Conservation (phyloP, 2,888 invertebrate genomes). For the Dicyrtomina minuta region DNA sequence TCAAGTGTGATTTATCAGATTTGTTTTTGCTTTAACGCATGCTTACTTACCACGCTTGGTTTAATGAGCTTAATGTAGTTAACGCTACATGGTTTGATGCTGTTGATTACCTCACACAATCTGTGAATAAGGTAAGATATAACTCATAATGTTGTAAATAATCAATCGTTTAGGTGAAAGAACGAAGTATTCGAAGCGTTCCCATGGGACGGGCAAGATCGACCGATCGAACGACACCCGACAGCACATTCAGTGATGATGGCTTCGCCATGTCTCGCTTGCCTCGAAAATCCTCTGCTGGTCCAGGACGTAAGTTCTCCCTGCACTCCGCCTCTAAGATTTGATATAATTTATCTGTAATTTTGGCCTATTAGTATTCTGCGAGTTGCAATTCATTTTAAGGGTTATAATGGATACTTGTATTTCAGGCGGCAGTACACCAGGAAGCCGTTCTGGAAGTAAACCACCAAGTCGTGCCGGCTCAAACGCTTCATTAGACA, state of each 20-base stretch:
- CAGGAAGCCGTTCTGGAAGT: constrained; percentile 81
- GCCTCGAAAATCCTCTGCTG: constrained; percentile 49
- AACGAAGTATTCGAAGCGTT: constrained; percentile 85
- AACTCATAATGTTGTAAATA: not conserved
- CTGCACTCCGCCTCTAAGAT: not conserved
- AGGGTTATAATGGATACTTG: too few species aligned
- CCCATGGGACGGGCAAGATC: constrained; percentile 73
- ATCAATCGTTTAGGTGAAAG: constrained; percentile 71
- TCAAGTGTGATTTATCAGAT: too few species aligned
- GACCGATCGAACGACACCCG: constrained; percentile 73
- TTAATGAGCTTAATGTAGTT: too few species aligned
- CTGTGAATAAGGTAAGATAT: too few species aligned
- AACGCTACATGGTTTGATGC: too few species aligned
- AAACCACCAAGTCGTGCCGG: constrained; percentile 92
- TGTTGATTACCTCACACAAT: too few species aligned
- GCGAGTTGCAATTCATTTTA: too few species aligned
- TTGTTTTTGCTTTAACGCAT: too few species aligned
- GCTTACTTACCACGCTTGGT: too few species aligned
- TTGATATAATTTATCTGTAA: not conserved
- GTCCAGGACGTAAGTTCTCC: constrained; percentile 47
- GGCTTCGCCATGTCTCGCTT: constrained; percentile 66
- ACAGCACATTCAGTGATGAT: constrained; percentile 85
- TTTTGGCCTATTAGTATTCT: not conserved
- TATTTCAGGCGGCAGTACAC: constrained; percentile 67
- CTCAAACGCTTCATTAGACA: constrained; percentile 85